Percentiles rank a stretch among this genome's conserved stretches.
Conservation (phyloP, 1,140 invertebrate genomes). For the Geopemphigus sp. region DNA sequence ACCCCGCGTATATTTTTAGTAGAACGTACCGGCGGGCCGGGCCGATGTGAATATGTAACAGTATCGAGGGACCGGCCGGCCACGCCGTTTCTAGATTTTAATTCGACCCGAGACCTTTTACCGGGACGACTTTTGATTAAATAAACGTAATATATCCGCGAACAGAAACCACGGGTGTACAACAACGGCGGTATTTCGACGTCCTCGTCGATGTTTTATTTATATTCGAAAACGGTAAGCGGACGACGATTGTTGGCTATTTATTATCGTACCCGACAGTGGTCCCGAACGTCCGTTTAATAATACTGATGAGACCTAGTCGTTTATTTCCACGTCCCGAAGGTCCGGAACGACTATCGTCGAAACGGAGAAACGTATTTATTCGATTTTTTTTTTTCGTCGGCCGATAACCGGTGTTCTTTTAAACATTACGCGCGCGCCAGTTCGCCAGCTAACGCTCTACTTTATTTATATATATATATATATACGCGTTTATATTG, state of each 20-base stretch:
- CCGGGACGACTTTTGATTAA: too few relatives aligned
- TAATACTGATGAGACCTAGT: conserved; percentile 12
- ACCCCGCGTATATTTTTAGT: too few relatives aligned
- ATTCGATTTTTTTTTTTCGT: not conserved
- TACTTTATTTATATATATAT: not conserved
- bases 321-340: not conserved
- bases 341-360: not conserved
- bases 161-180: too few relatives aligned
- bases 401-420: conserved; percentile 31
- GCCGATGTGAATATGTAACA: too few relatives aligned
- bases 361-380: not conserved
- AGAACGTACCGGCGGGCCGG: too few relatives aligned
- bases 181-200: too few relatives aligned
- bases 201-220: conserved; percentile 8
- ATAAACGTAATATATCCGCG: too few relatives aligned
- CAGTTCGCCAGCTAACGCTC: too few relatives aligned
- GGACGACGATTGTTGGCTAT: not conserved
- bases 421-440: conserved; percentile 49
- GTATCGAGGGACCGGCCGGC: too few relatives aligned
- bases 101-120: too few relatives aligned
- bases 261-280: not conserved
- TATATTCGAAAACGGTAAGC: not conserved
- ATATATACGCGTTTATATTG: not conserved
- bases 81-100: too few relatives aligned
- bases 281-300: conserved; percentile 17